Percentiles rank a stretch among this genome's conserved stretches.
These are phyloP conservation scores for Epinephelus fuscoguttatus DNA, from an alignment of 2,113 vertebrate species.

Conservation along the genomic window DNA sequence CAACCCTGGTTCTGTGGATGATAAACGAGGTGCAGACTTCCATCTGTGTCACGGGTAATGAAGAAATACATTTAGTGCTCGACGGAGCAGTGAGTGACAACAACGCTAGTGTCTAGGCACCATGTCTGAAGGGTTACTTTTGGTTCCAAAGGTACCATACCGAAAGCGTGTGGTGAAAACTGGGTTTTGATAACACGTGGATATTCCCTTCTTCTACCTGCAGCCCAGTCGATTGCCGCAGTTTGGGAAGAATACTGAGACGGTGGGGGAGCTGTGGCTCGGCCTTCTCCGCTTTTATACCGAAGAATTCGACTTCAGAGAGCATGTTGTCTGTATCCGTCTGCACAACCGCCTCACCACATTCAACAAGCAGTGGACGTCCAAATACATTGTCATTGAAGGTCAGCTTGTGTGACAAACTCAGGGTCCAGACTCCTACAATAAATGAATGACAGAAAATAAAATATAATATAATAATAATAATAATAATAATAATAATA, in stretches of 20 bases:
- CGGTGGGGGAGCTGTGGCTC: slow-evolving; percentile 93
- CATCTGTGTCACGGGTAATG: too few species aligned
- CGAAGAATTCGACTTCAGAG: slow-evolving; percentile 96
- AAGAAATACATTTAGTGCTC: too few species aligned
- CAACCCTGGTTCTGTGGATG: too few species aligned
- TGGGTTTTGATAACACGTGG: neutral
- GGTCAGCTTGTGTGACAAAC: slow-evolving; percentile 79
- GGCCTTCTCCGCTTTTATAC: slow-evolving; percentile 95
- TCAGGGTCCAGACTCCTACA: neutral
- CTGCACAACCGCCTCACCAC: slow-evolving; percentile 92
- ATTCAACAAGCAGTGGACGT: slow-evolving; percentile 98
- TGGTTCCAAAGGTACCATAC: too few species aligned
- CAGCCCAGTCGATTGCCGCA: slow-evolving; percentile 89
- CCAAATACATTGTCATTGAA: slow-evolving; percentile 97
- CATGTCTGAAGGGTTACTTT: too few species aligned
- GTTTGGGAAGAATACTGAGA: slow-evolving; percentile 89
- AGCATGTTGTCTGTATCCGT: slow-evolving; percentile 93
- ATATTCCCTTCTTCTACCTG: slow-evolving; percentile 18
- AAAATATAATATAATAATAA: too few species aligned
- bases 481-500: too few species aligned
- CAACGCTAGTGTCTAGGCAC: too few species aligned
- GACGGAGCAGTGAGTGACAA: too few species aligned
- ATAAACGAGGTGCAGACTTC: too few species aligned
- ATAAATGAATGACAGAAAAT: neutral
- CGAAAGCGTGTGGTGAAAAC: too few species aligned